Evolutionary conservation across 2,888 invertebrate species (phyloP).

Genomic region (Eustalomyia histrio): DNA sequence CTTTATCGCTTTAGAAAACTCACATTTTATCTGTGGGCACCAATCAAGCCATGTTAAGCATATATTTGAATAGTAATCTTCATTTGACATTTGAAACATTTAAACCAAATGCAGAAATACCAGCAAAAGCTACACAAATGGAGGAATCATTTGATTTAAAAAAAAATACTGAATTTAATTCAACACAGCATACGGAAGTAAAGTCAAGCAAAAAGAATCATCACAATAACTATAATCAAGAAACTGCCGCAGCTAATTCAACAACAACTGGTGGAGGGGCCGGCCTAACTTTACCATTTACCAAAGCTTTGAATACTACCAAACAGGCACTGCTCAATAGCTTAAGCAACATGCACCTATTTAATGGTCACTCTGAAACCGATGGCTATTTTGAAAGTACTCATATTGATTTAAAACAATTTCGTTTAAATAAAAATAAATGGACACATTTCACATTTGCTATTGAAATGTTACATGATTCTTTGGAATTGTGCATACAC

Average conservation of each 20-base stretch:
- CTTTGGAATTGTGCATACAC: slow-evolving; percentile 72
- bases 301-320: slow-evolving; percentile 76
- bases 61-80: slow-evolving; percentile 75
- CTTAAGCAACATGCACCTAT: slow-evolving; percentile 75
- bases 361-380: slow-evolving; percentile 72
- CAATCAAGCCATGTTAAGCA: slow-evolving; percentile 76
- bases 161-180: slow-evolving; percentile 22
- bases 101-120: slow-evolving; percentile 74
- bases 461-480: slow-evolving; percentile 71
- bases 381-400: slow-evolving; percentile 72
- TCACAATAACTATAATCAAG: slow-evolving; percentile 42
- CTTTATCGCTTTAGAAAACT: slow-evolving; percentile 70
- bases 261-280: slow-evolving; percentile 1
- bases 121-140: slow-evolving; percentile 56
- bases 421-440: slow-evolving; percentile 73
- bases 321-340: slow-evolving; percentile 76
- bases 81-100: slow-evolving; percentile 76
- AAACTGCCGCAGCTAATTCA: not conserved
- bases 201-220: slow-evolving; percentile 47
- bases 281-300: slow-evolving; percentile 68
- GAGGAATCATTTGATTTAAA: slow-evolving; percentile 59
- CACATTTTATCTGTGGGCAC: slow-evolving; percentile 78
- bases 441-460: slow-evolving; percentile 78
- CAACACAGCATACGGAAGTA: slow-evolving; percentile 35
- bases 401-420: slow-evolving; percentile 73